A percentile compares a stretch with the other conserved stretches of the same genome.
Conservation (phyloP, 2,888 invertebrate species). For the Augochlorella aurata region DNA sequence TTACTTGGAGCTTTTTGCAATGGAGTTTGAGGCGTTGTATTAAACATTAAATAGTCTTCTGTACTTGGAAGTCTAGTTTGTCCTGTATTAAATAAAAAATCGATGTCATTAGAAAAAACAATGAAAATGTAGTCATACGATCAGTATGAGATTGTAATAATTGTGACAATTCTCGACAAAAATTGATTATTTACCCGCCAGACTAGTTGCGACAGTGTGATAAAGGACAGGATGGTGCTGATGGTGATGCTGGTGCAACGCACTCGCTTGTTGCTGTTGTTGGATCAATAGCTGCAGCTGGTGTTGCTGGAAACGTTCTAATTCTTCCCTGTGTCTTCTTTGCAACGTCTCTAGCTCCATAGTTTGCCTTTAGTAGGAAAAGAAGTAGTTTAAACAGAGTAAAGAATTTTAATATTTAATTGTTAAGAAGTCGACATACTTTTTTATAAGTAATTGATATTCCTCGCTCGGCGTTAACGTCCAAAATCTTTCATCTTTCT, state of each 20-base stretch:
- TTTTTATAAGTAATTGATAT: conserved; percentile 80
- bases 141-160: neutral
- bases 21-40: conserved; percentile 78
- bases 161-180: neutral
- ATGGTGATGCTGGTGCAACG: conserved; percentile 79
- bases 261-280: conserved; percentile 80
- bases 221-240: conserved; percentile 79
- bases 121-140: neutral
- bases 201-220: conserved; percentile 75
- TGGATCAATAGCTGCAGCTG: conserved; percentile 79
- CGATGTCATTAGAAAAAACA: conserved; percentile 24
- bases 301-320: conserved; percentile 80
- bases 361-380: conserved; percentile 78
- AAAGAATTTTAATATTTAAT: neutral
- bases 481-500: conserved; percentile 77
- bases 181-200: conserved; percentile 71
- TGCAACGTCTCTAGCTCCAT: conserved; percentile 82
- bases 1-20: conserved; percentile 76
- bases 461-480: conserved; percentile 79
- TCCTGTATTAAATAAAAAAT: conserved; percentile 61
- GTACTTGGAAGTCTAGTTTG: conserved; percentile 77
- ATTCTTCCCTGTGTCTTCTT: conserved; percentile 80
- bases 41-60: conserved; percentile 79
- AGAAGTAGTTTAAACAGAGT: neutral
- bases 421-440: conserved; percentile 63